These are phyloP conservation scores for Arvicanthis niloticus DNA, from an alignment of 2,113 vertebrate species.

Conservation along the genomic window DNA sequence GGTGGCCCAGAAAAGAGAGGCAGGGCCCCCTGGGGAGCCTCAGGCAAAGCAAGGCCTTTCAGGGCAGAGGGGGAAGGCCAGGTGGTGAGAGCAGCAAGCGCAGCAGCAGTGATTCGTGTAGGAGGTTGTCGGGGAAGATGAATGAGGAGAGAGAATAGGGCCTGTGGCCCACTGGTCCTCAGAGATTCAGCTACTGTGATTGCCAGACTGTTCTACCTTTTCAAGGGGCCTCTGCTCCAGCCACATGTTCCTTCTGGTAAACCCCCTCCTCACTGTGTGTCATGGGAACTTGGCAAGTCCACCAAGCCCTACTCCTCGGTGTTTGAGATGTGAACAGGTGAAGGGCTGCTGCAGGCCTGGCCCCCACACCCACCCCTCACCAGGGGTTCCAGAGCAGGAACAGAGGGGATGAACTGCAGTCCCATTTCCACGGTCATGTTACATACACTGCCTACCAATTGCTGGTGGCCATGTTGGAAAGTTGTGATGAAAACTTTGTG, in stretches of 20 bases:
- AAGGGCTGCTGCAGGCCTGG: not conserved
- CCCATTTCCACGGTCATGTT: not conserved
- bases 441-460: not conserved
- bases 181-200: not conserved
- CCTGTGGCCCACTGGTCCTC: not conserved
- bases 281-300: not conserved
- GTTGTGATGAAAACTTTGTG: not conserved
- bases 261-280: not conserved
- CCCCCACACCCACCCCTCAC: not conserved
- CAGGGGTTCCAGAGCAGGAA: not conserved
- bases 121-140: not conserved
- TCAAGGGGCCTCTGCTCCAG: not conserved
- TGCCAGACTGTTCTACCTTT: not conserved
- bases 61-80: not conserved
- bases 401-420: not conserved
- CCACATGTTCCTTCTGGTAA: not conserved
- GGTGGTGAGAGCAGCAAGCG: not conserved
- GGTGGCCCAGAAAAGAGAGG: not conserved
- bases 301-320: not conserved
- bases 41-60: not conserved
- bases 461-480: not conserved
- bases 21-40: not conserved
- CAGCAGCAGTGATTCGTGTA: too few species aligned
- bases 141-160: not conserved
- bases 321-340: not conserved